A percentile compares a stretch with the other conserved stretches of the same genome.
These are phyloP conservation scores for Heteromurus nitidus DNA, from an alignment of 2,888 invertebrate genomes.

Conservation along the genomic window DNA sequence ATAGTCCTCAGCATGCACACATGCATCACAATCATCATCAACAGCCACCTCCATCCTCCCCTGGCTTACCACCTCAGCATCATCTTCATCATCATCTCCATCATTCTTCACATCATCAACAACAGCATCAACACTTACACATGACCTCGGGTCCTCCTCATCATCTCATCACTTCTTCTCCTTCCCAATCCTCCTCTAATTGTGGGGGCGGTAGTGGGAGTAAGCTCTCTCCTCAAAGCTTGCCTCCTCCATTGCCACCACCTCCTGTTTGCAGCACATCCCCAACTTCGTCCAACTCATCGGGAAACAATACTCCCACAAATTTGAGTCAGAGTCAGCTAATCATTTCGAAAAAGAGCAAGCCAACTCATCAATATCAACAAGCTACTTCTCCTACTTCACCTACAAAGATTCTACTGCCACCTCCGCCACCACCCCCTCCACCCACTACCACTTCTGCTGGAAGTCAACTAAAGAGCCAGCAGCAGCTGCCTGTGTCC, in stretches of 20 bases:
- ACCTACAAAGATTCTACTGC: constrained; percentile 35
- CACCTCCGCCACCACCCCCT: constrained; percentile 53
- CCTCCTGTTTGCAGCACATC: constrained; percentile 30
- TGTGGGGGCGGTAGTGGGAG: constrained; percentile 13
- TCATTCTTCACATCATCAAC: constrained; percentile 30
- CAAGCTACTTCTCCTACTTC: constrained; percentile 14
- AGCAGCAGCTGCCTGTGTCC: constrained; percentile 30
- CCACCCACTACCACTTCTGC: constrained; percentile 10
- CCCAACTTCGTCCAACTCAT: constrained; percentile 25
- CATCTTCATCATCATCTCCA: constrained; percentile 10
- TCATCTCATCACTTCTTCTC: constrained; percentile 24
- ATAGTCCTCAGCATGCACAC: constrained; percentile 40
- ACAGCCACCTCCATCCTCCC: constrained; percentile 15
- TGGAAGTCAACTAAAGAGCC: constrained; percentile 6
- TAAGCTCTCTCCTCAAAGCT: constrained; percentile 54
- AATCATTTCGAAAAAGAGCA: constrained; percentile 65
- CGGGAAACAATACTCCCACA: constrained; percentile 34
- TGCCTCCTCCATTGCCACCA: constrained; percentile 42
- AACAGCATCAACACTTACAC: constrained; percentile 21
- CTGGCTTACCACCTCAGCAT: constrained; percentile 9
- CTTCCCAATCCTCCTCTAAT: constrained; percentile 1
- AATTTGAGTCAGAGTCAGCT: constrained; percentile 61
- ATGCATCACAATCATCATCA: constrained; percentile 45
- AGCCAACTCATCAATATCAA: constrained; percentile 38
- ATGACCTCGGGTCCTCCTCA: constrained; percentile 37